phyloP scores from a whole-genome alignment of 2,888 invertebrate genomes.

The Torymus texanus region DNA sequence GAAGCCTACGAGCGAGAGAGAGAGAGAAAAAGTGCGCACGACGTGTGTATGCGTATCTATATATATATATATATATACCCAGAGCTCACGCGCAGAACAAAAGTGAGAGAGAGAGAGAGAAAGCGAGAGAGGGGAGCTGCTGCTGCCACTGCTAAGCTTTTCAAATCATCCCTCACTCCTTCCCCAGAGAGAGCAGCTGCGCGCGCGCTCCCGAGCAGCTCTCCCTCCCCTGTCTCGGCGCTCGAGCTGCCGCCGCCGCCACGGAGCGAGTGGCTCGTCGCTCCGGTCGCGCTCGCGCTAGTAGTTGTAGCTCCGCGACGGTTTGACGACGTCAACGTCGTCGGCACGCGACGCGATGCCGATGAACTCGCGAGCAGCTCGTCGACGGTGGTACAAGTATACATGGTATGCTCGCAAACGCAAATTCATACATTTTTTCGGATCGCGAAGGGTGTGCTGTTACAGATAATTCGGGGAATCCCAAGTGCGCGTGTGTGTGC shows the following conservation, averaged over 20 bases:
- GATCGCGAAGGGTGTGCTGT: neutral
- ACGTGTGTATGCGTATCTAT: too few relatives aligned
- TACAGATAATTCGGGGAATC: neutral
- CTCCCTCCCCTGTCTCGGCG: neutral
- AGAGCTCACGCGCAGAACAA: too few relatives aligned
- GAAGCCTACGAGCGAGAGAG: neutral
- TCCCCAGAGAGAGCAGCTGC: neutral
- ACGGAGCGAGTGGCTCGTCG: too few relatives aligned
- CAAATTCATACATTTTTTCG: too few relatives aligned
- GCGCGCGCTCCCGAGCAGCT: constrained; percentile 4
- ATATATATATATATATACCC: too few relatives aligned
- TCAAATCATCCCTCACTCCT: constrained; percentile 34
- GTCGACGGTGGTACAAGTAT: too few relatives aligned
- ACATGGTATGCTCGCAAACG: too few relatives aligned
- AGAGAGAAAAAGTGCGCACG: constrained; percentile 8
- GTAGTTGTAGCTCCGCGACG: neutral
- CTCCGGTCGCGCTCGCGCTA: neutral
- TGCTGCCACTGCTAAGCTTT: constrained; percentile 23
- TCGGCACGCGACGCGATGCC: too few relatives aligned
- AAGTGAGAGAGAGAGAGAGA: neutral
- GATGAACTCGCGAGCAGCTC: too few relatives aligned
- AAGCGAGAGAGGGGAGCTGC: neutral
- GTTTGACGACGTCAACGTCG: too few relatives aligned
- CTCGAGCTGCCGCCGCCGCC: too few relatives aligned
- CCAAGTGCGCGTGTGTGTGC: neutral